Evolutionary conservation across 2,888 invertebrate genomes (phyloP), one percentile per base, ranked within the genome.

Genomic region (Isoperla grammatica): DNA sequence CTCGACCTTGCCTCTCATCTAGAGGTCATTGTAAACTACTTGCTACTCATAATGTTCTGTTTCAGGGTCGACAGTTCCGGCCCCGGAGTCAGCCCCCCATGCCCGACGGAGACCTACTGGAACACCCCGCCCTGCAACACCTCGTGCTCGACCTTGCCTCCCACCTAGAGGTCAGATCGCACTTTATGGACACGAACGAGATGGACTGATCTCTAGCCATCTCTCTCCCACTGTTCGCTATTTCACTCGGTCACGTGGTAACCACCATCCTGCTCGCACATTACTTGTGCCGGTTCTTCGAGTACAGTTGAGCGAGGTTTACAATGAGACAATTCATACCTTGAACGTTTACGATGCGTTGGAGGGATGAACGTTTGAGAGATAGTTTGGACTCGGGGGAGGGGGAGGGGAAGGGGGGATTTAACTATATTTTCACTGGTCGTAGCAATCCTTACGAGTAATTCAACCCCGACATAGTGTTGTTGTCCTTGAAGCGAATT

Each of bases 51-150:
- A n/a, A n/a, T n/a, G n/a, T n/a, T 15, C 56, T 56, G 61, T 88
- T 87, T 74, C 82, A 92, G 70, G 86, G 89, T 63, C 85, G 89
- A n/a, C 87, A 87, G 70, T 90, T 88, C 76, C 84, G 90, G 70
- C 92, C 95, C 12, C 83, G 89, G 49, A 88, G 88, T 68, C 88
- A 90, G 69, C 95, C 95, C 35, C 82, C 87, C 19, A 77, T 96
- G 66, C 94, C 95, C 20, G 91, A 92, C 68, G 84, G 85, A 53
- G 95, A 95, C 65, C 79, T 96, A 12, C 79, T 93, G 61, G 92
- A 92, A 68, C 90, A 94, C 71, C 88, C 91, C 5, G 80, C 84
- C 43, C 80, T 96, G 49, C 84, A 86, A 63, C 85, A 87, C 70
- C 81, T 90, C 66, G 82, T 95, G 57, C 79, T 92, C 69, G 94